A percentile compares a stretch with the other conserved stretches of the same genome.
phyloP scores from a whole-genome alignment of 2,797 vertebrate genomes.

The Macrochelys suwanniensis region DNA sequence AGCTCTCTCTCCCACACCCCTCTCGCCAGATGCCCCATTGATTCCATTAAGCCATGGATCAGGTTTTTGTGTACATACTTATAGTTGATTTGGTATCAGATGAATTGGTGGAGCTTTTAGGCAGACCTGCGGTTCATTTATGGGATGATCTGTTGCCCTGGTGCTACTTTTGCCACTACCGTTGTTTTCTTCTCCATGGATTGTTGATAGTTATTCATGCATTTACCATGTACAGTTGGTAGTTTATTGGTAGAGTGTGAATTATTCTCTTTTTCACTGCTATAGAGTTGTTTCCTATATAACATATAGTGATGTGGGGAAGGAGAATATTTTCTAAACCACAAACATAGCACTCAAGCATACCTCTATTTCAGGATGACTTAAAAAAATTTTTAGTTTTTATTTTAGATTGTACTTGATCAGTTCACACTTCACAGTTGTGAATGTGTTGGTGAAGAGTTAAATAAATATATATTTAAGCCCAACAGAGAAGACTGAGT shows the following conservation, averaged over 20 bases:
- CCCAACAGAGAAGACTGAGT: background rate
- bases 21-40: background rate
- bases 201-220: background rate
- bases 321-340: background rate
- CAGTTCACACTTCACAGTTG: background rate
- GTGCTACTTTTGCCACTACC: background rate
- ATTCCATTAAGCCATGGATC: background rate
- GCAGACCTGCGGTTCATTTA: background rate
- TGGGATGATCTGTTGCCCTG: background rate
- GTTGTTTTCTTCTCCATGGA: background rate
- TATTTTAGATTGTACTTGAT: conserved; percentile 6
- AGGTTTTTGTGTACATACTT: background rate
- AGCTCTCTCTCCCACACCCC: background rate
- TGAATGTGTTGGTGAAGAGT: background rate
- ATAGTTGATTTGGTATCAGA: background rate
- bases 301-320: background rate
- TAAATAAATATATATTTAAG: conserved; percentile 15
- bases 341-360: background rate
- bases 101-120: background rate
- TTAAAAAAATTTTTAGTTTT: background rate
- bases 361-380: background rate
- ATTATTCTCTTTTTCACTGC: background rate
- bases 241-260: background rate
- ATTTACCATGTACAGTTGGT: background rate
- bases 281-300: background rate